Percentiles rank a stretch among this genome's conserved stretches.
Conservation (phyloP, 2,888 invertebrate genomes). For the Euspilapteryx auroguttella region DNA sequence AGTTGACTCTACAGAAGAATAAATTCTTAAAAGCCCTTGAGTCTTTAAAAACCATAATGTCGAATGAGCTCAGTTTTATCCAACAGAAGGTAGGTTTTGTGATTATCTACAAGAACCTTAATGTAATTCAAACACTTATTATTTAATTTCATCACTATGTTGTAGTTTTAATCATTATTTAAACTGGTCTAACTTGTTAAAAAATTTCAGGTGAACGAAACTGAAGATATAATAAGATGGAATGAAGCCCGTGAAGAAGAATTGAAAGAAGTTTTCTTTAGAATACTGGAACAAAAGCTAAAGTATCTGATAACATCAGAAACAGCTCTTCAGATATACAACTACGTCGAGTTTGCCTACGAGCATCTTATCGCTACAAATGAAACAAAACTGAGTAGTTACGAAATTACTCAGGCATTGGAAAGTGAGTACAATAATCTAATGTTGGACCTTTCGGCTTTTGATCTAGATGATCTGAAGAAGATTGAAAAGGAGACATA, state of each 20-base stretch:
- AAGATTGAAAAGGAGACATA: slow-evolving; percentile 38
- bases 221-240: slow-evolving; percentile 24
- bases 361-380: slow-evolving; percentile 64
- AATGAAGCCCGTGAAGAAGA: slow-evolving; percentile 31
- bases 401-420: slow-evolving; percentile 64
- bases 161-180: too few relatives aligned
- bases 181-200: too few relatives aligned
- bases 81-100: slow-evolving; percentile 26
- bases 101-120: too few relatives aligned
- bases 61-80: slow-evolving; percentile 27
- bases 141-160: too few relatives aligned
- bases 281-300: slow-evolving; percentile 40
- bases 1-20: slow-evolving; percentile 34
- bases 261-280: slow-evolving; percentile 33
- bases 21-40: slow-evolving; percentile 31
- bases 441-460: slow-evolving; percentile 35
- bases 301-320: slow-evolving; percentile 60
- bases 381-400: slow-evolving; percentile 59
- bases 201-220: slow-evolving; percentile 33
- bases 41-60: slow-evolving; percentile 21
- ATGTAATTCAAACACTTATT: too few relatives aligned
- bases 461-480: slow-evolving; percentile 32
- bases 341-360: slow-evolving; percentile 68
- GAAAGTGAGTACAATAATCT: slow-evolving; percentile 53
- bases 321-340: slow-evolving; percentile 60